Evolutionary conservation across 2,797 vertebrate genomes (phyloP).

Genomic region (Choloepus didactylus): DNA sequence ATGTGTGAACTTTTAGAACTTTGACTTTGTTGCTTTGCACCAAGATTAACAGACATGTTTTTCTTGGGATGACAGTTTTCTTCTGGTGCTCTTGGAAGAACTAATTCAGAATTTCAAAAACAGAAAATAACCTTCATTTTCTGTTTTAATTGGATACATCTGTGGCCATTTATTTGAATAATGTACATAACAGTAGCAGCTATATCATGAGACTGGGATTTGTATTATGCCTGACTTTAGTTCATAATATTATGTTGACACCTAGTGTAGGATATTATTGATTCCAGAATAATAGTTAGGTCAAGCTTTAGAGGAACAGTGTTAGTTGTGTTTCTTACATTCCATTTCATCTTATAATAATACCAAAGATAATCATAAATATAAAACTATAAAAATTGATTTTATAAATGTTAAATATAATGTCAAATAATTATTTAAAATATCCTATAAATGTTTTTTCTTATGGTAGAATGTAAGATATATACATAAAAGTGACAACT

Average conservation of each 20-base stretch:
- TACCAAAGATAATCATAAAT: neutral
- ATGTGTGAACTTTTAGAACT: neutral
- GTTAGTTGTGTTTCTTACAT: neutral
- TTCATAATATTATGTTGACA: neutral
- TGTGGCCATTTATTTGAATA: conserved; percentile 16
- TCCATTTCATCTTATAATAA: neutral
- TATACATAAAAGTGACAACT: no score
- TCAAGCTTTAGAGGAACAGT: neutral
- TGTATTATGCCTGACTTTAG: conserved; percentile 30
- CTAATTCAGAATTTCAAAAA: conserved; percentile 25
- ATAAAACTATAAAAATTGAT: neutral
- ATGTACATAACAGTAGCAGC: neutral
- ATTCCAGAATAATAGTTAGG: neutral
- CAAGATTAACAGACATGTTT: conserved; percentile 35
- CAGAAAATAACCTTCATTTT: conserved; percentile 20
- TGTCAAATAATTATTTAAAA: neutral
- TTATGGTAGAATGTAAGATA: no score
- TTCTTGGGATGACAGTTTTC: neutral
- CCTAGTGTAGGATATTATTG: neutral
- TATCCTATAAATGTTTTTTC: neutral
- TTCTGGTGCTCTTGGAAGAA: neutral
- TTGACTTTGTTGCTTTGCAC: conserved; percentile 60
- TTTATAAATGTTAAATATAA: conserved; percentile 1
- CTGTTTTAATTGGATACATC: neutral
- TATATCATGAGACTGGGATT: neutral